Percentiles rank a stretch among this genome's conserved stretches.
These are phyloP conservation scores for Hybognathus amarus DNA, from an alignment of 2,797 vertebrate species.

Conservation along the genomic window DNA sequence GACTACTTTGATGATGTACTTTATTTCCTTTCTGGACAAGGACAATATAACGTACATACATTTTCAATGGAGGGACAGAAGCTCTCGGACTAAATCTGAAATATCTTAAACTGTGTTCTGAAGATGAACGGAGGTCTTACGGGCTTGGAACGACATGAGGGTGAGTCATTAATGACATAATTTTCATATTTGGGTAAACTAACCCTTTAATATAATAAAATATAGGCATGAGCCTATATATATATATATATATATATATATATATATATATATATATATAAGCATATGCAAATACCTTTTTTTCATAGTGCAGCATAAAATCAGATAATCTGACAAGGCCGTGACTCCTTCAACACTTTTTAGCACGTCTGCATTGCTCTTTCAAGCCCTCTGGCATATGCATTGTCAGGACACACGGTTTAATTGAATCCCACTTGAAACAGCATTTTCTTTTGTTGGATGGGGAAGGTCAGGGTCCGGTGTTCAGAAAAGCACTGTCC, in stretches of 20 bases:
- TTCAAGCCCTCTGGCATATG: conserved; percentile 38
- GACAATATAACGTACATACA: too few species aligned
- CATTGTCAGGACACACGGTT: conserved; percentile 41
- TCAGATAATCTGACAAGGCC: conserved; percentile 34
- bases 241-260: too few species aligned
- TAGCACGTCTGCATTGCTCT: conserved; percentile 31
- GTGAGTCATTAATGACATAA: too few species aligned
- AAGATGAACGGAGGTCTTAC: too few species aligned
- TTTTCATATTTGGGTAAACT: too few species aligned
- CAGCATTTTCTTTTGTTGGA: conserved; percentile 52
- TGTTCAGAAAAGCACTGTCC: conserved; percentile 65
- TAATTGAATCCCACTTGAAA: conserved; percentile 45
- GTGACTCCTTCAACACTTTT: conserved; percentile 28
- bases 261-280: too few species aligned
- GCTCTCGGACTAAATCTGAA: too few species aligned
- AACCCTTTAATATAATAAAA: background rate
- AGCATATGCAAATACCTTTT: background rate
- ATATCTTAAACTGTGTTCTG: too few species aligned
- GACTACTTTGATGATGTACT: too few species aligned
- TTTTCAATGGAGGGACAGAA: too few species aligned
- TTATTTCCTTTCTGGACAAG: too few species aligned
- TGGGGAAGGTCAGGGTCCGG: conserved; percentile 79
- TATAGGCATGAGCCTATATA: background rate
- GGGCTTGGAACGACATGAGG: too few species aligned
- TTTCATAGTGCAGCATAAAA: background rate